Evolutionary conservation across 1,140 invertebrate species (phyloP), one percentile per base, ranked within the genome.

Genomic region (Papilio machaon): DNA sequence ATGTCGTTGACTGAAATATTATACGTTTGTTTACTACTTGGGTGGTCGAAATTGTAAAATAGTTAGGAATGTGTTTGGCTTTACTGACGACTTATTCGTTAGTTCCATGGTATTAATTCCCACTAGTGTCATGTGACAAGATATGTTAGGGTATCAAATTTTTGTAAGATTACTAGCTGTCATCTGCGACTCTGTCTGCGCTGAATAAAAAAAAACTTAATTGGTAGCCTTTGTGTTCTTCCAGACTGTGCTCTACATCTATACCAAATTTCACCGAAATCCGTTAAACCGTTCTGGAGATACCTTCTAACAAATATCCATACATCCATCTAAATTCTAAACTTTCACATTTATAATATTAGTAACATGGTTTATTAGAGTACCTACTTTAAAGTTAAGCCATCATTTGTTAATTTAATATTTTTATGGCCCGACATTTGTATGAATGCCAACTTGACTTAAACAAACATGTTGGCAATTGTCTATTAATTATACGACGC

Each of bases 401-500:
- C 11, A 35, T 35, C 30, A 17, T 30, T 35, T 54, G 5, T 17
- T 54, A 4, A 15, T 67, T 67, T 13, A 70, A 70, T 70, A 70
- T 35, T 70, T 35, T 38, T 70, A 70, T 70, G 30, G 30, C 35
- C 0, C 60, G 30, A 30, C 64, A 38, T 70, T 35, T 70, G 19
- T 64, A 30, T 30, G 4, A 5, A 64, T 64, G 60, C 60, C 60
- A 64, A 64, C 60, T 64, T 13, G 49, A 52, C 23, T 4, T n/a
- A 8, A 70, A 13, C 17, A 11, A 38, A 15, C 30, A 70, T 70
- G 30, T 70, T 35, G 30, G 23, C 64, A 70, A 67, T 70, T 70
- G 64, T 70, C 64, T 70, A 70, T 30, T 67, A 30, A 67, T 67
- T 70, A 23, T 19, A 35, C 64, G 64, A 38, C 64, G 64, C 64